Evolutionary conservation across 2,797 vertebrate species (phyloP), one percentile per base, ranked within the genome.

Genomic region (Sparidentex hasta): DNA sequence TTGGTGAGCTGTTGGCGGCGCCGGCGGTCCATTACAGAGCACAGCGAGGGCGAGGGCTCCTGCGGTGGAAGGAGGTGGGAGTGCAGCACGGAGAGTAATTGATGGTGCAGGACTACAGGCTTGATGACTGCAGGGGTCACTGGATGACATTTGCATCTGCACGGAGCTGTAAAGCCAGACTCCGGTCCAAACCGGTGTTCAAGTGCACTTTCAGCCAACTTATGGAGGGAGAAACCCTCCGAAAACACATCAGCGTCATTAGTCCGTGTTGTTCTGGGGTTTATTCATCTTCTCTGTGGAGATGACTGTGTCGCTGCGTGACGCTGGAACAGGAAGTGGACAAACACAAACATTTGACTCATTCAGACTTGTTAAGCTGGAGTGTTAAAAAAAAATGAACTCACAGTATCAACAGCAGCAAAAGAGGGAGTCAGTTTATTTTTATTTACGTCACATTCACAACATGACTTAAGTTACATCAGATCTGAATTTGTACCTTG

Each of bases 1-100:
- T 86, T 57, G 72, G 58, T 1, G 76, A 89, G 77, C 57, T 44
- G 78, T 23, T 17, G 64, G 78, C 11, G 25, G 62, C 20, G 11
- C 66, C 4, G 27, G 46, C 16, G 54, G 74, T 52, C 78, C 64
- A 59, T 87, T 70, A 52, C 2, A 25, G 81, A 71, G 70, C 78
- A 44, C 68, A 11, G 76, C 0, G 44, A 78, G 80, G 59, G 51
- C 8, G 13, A 33, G 5, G 70, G 56, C 7, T 33, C 21, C 4
- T 1, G 62, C 12, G 4, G 57, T 2, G 29, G 44, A 16, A 66
- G 41, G 48, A 57, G 48, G 67, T n/a, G 65, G 67, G 56, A 54
- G 62, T 8, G 58, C 43, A 55, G 80, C 4, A 0, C 46, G 17
- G 43, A 74, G 80, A 27, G 41, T 12, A 33, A 20, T 6, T 71